These are phyloP conservation scores for Lytechinus variegatus DNA, from an alignment of 35 echinoderm and acorn worm genomes.

Conservation along the genomic window DNA sequence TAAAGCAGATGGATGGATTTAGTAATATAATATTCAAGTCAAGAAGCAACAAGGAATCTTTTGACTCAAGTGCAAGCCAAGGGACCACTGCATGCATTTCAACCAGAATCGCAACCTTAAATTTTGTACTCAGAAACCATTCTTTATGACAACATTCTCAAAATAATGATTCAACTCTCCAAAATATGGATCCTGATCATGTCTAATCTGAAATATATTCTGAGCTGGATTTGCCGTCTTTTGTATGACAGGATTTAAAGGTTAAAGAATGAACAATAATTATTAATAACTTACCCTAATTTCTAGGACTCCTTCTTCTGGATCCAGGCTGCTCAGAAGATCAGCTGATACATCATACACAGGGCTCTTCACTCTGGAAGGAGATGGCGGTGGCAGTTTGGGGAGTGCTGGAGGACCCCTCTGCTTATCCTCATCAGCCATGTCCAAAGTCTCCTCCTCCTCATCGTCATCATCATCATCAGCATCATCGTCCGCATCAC, in stretches of 20 bases:
- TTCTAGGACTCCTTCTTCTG: slow-evolving; percentile 89
- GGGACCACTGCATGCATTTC: too few relatives aligned
- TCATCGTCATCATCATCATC: slow-evolving; percentile 58
- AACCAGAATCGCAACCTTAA: too few relatives aligned
- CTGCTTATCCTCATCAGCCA: not conserved
- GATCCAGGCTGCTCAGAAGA: slow-evolving; percentile 45
- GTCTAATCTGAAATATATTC: not conserved
- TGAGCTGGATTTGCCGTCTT: not conserved
- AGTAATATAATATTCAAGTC: too few relatives aligned
- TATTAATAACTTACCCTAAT: slow-evolving; percentile 72
- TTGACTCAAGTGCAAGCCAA: too few relatives aligned
- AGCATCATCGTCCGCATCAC: slow-evolving; percentile 25
- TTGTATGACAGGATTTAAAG: not conserved
- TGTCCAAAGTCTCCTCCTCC: slow-evolving; percentile 15
- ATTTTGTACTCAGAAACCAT: too few relatives aligned
- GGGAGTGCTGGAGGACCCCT: slow-evolving; percentile 64
- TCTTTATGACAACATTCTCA: too few relatives aligned
- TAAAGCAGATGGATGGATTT: too few relatives aligned
- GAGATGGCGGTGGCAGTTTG: slow-evolving; percentile 75
- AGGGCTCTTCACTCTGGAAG: slow-evolving; percentile 41
- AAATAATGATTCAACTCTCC: too few relatives aligned
- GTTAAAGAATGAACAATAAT: not conserved
- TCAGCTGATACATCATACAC: slow-evolving; percentile 27
- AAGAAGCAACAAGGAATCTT: too few relatives aligned
- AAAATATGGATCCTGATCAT: too few relatives aligned